phyloP scores from a whole-genome alignment of 1,140 invertebrate genomes.

The Drosophila burlai region DNA sequence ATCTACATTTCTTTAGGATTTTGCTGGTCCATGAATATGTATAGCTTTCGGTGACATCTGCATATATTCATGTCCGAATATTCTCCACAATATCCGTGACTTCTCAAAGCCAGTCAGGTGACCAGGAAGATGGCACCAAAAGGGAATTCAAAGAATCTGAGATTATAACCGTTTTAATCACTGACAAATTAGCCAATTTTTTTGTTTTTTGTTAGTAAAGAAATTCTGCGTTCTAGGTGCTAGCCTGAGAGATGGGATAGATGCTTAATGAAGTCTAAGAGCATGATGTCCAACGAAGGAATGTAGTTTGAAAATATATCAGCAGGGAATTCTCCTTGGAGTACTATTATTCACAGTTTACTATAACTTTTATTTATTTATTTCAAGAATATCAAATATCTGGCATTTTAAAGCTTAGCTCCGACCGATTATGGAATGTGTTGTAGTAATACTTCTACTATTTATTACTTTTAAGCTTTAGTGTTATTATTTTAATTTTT shows the following conservation, averaged over 20 bases:
- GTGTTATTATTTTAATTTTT: too few relatives aligned
- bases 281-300: background rate
- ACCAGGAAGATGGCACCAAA: background rate
- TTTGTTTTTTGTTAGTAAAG: background rate
- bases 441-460: too few relatives aligned
- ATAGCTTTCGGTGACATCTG: background rate
- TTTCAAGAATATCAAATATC: too few relatives aligned
- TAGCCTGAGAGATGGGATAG: background rate
- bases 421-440: too few relatives aligned
- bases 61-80: background rate
- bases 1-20: background rate
- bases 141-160: background rate
- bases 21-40: constrained; percentile 8
- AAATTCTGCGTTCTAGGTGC: background rate
- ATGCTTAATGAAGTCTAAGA: background rate
- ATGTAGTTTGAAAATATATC: background rate
- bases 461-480: too few relatives aligned
- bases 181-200: background rate
- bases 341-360: too few relatives aligned
- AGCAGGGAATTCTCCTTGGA: background rate
- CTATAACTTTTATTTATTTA: too few relatives aligned
- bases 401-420: too few relatives aligned
- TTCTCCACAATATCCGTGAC: background rate
- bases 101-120: background rate
- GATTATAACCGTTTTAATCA: background rate